phyloP scores from a whole-genome alignment of 23 tunicate genomes.

The Ascidia mentula region DNA sequence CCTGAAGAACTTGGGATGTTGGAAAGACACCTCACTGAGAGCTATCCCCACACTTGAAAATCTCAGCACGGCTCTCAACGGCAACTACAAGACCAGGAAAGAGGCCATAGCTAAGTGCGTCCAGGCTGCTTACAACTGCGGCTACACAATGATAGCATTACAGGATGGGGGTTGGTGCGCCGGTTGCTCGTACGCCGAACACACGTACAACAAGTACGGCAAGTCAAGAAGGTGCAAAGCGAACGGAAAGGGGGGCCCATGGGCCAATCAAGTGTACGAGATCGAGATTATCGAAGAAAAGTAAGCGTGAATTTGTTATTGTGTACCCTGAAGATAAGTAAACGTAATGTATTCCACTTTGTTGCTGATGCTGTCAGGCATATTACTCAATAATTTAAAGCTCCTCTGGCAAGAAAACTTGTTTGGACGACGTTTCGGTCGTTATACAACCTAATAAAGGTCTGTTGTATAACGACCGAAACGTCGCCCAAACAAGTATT shows the following conservation, averaged over 20 bases:
- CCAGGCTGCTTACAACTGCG: slow-evolving; percentile 11
- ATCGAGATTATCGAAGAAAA: neutral
- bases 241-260: neutral
- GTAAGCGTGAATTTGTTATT: too few relatives aligned
- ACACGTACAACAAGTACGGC: slow-evolving; percentile 17
- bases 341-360: too few relatives aligned
- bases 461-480: too few relatives aligned
- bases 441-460: too few relatives aligned
- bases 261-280: neutral
- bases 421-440: too few relatives aligned
- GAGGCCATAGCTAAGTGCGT: slow-evolving; percentile 9
- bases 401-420: too few relatives aligned
- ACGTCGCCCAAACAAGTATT: too few relatives aligned
- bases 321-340: too few relatives aligned
- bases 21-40: slow-evolving; percentile 6
- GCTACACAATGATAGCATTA: neutral
- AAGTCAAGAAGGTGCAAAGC: neutral
- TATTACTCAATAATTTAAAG: too few relatives aligned
- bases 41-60: slow-evolving; percentile 10
- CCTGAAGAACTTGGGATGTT: slow-evolving; percentile 2
- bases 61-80: neutral
- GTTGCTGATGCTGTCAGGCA: too few relatives aligned
- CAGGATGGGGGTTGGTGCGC: slow-evolving; percentile 22
- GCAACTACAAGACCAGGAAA: neutral
- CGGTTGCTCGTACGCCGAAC: neutral